Evolutionary conservation across 2,797 vertebrate genomes (phyloP).

Genomic region (Denticeps clupeoides): DNA sequence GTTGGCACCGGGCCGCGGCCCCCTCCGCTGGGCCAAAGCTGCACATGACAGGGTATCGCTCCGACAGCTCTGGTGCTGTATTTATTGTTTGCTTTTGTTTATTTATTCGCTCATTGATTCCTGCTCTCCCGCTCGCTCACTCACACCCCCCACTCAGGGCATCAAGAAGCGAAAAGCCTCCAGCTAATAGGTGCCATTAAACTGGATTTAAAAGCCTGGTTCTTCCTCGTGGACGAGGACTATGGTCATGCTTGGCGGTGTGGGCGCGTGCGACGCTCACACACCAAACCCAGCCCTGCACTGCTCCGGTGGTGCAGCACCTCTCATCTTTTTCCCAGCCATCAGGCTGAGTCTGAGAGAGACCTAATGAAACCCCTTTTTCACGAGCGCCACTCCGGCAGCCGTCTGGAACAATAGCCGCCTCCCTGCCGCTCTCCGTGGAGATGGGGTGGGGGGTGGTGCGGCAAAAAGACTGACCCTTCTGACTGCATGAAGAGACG

Average conservation of each 20-base stretch:
- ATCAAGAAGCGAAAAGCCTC: not conserved
- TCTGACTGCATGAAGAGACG: not conserved
- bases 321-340: slow-evolving; percentile 14
- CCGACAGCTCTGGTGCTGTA: too few relatives aligned
- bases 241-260: too few relatives aligned
- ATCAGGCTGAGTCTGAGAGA: slow-evolving; percentile 24
- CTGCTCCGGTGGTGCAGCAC: slow-evolving; percentile 3
- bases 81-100: too few relatives aligned
- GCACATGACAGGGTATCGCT: too few relatives aligned
- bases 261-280: slow-evolving; percentile 6
- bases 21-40: not conserved
- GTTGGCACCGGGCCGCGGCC: not conserved
- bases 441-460: too few relatives aligned
- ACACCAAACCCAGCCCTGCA: slow-evolving; percentile 15
- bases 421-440: slow-evolving; percentile 19
- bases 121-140: not conserved
- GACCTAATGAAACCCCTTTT: slow-evolving; percentile 25
- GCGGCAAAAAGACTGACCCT: too few relatives aligned
- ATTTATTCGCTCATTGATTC: not conserved
- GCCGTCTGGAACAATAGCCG: slow-evolving; percentile 23
- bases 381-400: slow-evolving; percentile 23
- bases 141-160: slow-evolving; percentile 11
- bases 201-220: not conserved
- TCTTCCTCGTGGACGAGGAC: not conserved
- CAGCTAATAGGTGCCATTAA: slow-evolving; percentile 9